Percentiles rank a stretch among this genome's conserved stretches.
phyloP scores from a whole-genome alignment of 2,888 invertebrate species.

The Sarcophaga caerulescens region DNA sequence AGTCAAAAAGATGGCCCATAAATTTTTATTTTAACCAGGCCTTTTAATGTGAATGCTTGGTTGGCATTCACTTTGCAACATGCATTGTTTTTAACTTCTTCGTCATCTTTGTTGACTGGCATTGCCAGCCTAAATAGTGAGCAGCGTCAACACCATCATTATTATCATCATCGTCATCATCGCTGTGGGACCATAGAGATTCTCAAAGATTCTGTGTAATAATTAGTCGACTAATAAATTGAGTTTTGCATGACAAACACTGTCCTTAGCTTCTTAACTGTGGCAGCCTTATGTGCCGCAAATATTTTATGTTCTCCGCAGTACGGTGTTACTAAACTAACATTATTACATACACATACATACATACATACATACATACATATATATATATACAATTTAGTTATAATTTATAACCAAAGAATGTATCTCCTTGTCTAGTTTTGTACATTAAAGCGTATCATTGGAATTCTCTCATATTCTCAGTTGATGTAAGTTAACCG shows the following conservation, averaged over 20 bases:
- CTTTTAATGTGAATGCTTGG: slow-evolving; percentile 29
- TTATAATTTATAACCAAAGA: too few relatives aligned
- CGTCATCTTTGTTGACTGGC: background rate
- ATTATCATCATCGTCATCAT: background rate
- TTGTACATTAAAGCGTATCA: too few relatives aligned
- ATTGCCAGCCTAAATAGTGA: too few relatives aligned
- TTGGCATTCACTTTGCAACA: background rate
- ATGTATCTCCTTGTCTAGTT: too few relatives aligned
- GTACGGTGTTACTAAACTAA: too few relatives aligned
- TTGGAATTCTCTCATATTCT: too few relatives aligned
- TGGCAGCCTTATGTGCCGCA: background rate
- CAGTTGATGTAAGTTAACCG: too few relatives aligned
- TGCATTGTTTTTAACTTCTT: background rate
- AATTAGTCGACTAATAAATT: slow-evolving; percentile 64
- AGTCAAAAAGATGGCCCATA: slow-evolving; percentile 66
- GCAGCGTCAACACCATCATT: slow-evolving; percentile 11
- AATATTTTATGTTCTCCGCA: background rate
- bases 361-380: too few relatives aligned
- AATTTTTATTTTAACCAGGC: slow-evolving; percentile 65
- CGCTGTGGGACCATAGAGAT: slow-evolving; percentile 35
- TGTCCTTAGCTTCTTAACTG: background rate
- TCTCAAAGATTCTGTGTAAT: slow-evolving; percentile 51
- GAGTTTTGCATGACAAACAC: slow-evolving; percentile 23
- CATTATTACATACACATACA: too few relatives aligned
- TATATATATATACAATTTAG: too few relatives aligned